Evolutionary conservation across 2,888 invertebrate species (phyloP), one percentile per base, ranked within the genome.

Genomic region (Ryuthela nishihirai): DNA sequence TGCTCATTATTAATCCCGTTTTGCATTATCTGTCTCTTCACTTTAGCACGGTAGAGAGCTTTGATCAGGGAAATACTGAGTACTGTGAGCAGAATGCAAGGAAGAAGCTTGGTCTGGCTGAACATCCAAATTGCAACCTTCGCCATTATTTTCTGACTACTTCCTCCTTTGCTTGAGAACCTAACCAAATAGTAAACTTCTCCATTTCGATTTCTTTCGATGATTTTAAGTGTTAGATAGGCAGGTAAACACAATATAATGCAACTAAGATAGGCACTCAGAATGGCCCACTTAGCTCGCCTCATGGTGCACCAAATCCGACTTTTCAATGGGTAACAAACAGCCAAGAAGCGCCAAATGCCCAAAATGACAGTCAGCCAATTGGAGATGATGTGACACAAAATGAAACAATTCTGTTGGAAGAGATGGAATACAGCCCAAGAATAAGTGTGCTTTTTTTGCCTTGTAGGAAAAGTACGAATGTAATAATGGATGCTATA

Each of bases 341-440:
- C 84, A 15, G 88, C 87, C 44, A 92, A 82, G 69, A 71, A 50
- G 65, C 95, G 81, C 89, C 95, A 97, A 9, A 94, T 85, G 0
- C 95, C 95, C 60, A 97, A 75, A 0, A 88, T 87, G 2, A 95
- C 87, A 0, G 95, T 95, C 67, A 95, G 75, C 83, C 90, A 93
- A 66, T 93, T 93, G 1, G 93, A 90, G 64, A 93, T 88, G 1
- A 94, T 93, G 74, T 90, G 90, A 65, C 87, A 81, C 41, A 87
- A 82, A 74, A 93, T 91, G 21, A 88, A 84, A 73, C 92, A 92
- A 70, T 89, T 85, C 23, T 89, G 89, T 74, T 94, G 93, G 69
- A 93, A 87, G 65, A 88, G 81, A n/a, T 89, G 87, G 73, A 88
- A 90, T 20, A 85, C 80, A 0, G 88, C 83, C 87, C 88, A 89